phyloP scores from a whole-genome alignment of 2,888 invertebrate genomes.

The Nesidiocoris tenuis region DNA sequence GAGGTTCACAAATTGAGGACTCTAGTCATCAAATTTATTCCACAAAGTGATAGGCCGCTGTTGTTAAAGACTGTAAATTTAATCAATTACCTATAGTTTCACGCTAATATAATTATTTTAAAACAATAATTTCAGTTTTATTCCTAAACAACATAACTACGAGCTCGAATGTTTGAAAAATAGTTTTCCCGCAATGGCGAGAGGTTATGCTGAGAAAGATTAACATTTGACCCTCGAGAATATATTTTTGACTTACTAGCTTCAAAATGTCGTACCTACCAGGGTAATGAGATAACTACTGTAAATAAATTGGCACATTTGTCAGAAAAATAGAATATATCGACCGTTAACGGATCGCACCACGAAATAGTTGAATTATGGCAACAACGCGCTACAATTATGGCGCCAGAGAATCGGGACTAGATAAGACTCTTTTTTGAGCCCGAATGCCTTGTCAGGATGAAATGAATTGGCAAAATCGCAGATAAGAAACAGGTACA shows the following conservation, averaged over 20 bases:
- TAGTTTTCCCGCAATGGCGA: not conserved
- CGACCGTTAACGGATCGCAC: no score
- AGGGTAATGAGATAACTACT: not conserved
- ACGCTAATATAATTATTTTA: not conserved
- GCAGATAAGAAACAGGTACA: no score
- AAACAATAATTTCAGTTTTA: slow-evolving; percentile 7
- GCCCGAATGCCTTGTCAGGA: no score
- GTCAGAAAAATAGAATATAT: not conserved
- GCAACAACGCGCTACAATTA: no score
- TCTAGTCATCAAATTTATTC: not conserved
- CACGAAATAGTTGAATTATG: no score
- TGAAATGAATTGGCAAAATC: no score
- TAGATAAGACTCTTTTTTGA: no score
- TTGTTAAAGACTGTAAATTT: slow-evolving; percentile 15
- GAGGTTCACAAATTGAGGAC: not conserved
- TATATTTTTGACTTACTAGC: not conserved
- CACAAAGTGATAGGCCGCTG: slow-evolving; percentile 40
- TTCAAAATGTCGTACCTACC: not conserved
- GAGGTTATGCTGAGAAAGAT: not conserved
- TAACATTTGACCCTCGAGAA: not conserved
- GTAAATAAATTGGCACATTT: not conserved
- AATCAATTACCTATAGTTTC: slow-evolving; percentile 19
- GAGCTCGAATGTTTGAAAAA: slow-evolving; percentile 9
- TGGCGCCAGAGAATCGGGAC: no score
- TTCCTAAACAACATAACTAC: not conserved